Percentiles rank a stretch among this genome's conserved stretches.
phyloP scores from a whole-genome alignment of 2,797 vertebrate species.

The Poecilia velifera region DNA sequence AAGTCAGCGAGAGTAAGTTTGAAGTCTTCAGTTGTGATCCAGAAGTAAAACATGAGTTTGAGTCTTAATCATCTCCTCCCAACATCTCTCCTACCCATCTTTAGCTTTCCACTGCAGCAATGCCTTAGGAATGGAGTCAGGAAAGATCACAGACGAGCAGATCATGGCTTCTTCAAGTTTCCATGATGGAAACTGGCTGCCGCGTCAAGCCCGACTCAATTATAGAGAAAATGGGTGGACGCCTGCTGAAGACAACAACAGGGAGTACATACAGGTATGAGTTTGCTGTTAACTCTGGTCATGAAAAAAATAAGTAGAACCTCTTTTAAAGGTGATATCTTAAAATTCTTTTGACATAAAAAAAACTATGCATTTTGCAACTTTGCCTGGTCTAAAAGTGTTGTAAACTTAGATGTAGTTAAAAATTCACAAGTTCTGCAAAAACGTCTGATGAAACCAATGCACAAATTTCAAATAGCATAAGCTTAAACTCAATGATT shows the following conservation, averaged over 20 bases:
- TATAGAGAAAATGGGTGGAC: conserved; percentile 96
- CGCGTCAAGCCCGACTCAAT: conserved; percentile 93
- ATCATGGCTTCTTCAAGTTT: conserved; percentile 93
- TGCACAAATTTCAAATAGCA: background rate
- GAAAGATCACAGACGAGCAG: conserved; percentile 93
- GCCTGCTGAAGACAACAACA: conserved; percentile 92
- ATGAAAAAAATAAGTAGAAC: background rate
- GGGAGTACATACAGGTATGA: conserved; percentile 93
- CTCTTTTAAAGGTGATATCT: background rate
- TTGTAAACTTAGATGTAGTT: background rate
- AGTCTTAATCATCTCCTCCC: background rate
- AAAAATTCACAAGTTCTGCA: background rate
- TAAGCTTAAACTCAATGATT: background rate
- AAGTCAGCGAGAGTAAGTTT: conserved; percentile 90
- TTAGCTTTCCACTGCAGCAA: conserved; percentile 93
- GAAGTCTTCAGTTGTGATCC: background rate
- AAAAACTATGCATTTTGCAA: background rate
- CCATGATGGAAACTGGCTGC: conserved; percentile 88
- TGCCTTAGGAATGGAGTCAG: conserved; percentile 93
- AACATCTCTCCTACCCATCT: background rate
- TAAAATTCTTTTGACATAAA: background rate
- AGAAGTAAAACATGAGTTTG: background rate
- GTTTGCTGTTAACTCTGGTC: background rate
- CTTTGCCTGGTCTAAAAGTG: background rate
- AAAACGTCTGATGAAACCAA: background rate